phyloP scores from a whole-genome alignment of 2,113 vertebrate species.

The Bubo scandiacus region DNA sequence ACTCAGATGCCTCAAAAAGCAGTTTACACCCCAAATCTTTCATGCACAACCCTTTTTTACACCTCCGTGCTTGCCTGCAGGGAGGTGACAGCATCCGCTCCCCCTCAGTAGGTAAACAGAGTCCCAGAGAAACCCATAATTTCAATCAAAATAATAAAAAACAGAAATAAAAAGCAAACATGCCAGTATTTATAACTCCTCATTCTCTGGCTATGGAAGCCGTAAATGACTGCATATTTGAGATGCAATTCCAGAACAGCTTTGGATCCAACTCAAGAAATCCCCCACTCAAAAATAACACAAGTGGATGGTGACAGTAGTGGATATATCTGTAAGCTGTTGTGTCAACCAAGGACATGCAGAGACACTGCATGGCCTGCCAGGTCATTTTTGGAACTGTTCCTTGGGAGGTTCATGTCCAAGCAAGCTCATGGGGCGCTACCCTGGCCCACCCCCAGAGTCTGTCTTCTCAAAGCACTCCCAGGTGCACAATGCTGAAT shows the following conservation, averaged over 20 bases:
- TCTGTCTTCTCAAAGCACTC: background rate
- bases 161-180: constrained; percentile 41
- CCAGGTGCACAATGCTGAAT: background rate
- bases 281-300: constrained; percentile 61
- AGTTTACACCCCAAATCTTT: background rate
- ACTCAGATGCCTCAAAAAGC: background rate
- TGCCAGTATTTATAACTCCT: constrained; percentile 43
- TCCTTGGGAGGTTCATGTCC: constrained; percentile 20
- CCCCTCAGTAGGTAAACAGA: background rate
- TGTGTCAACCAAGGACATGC: constrained; percentile 58
- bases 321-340: constrained; percentile 53
- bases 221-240: constrained; percentile 26
- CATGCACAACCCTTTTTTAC: background rate
- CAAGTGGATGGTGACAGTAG: constrained; percentile 62
- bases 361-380: constrained; percentile 32
- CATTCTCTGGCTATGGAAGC: constrained; percentile 33
- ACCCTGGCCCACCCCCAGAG: background rate
- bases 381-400: constrained; percentile 66
- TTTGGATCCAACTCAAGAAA: constrained; percentile 63
- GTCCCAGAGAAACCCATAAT: background rate
- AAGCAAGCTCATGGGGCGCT: background rate
- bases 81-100: background rate
- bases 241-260: constrained; percentile 55
- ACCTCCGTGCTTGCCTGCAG: background rate
- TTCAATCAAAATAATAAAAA: background rate